Percentiles rank a stretch among this genome's conserved stretches.
These are phyloP conservation scores for Trachemys scripta DNA, from an alignment of 2,113 vertebrate genomes.

Conservation along the genomic window DNA sequence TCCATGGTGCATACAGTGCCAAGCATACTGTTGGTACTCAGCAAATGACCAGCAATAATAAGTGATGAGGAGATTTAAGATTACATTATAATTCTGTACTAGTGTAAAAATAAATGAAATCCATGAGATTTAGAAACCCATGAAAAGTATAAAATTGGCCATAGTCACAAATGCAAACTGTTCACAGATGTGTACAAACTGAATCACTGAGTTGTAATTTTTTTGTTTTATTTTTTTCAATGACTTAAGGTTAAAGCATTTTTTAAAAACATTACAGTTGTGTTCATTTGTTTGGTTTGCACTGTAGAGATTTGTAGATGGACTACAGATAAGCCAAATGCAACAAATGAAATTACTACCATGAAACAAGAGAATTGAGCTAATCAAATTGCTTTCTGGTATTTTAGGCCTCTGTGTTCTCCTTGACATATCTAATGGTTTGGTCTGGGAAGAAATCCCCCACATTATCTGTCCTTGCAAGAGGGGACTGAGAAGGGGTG, in stretches of 20 bases:
- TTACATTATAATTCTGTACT: not conserved
- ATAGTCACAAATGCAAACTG: not conserved
- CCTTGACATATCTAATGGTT: not conserved
- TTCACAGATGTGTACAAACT: not conserved
- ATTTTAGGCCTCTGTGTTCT: not conserved
- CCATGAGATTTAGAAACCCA: not conserved
- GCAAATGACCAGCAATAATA: not conserved
- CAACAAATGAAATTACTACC: not conserved
- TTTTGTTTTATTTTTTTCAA: not conserved
- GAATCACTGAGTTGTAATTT: not conserved
- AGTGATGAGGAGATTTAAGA: not conserved
- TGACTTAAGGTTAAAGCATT: not conserved
- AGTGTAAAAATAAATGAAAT: not conserved
- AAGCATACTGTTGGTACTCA: not conserved
- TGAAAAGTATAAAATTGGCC: not conserved
- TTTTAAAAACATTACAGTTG: not conserved
- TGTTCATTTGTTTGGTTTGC: not conserved
- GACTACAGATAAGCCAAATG: not conserved
- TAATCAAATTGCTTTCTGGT: not conserved
- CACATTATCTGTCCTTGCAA: not conserved
- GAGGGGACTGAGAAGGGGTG: not conserved
- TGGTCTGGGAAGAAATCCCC: not conserved
- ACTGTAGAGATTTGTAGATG: not conserved
- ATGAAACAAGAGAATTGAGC: fast-evolving
- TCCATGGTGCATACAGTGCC: not conserved